Conservation (phyloP, 2,113 vertebrate species). For the Tretioscincus oriximinensis region DNA sequence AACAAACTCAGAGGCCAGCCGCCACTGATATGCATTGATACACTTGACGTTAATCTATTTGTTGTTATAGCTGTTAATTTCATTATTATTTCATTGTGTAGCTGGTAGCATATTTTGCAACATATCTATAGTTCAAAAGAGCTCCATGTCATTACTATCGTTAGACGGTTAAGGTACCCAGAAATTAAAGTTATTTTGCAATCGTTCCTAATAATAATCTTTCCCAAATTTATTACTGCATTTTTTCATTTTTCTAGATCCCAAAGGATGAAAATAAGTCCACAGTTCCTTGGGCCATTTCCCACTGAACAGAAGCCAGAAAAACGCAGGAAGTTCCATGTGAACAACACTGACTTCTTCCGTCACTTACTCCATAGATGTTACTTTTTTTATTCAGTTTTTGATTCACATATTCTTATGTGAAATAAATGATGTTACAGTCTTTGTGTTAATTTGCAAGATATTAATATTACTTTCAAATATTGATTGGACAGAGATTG, state of each 20-base stretch:
- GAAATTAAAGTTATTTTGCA: neutral
- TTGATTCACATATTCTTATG: neutral
- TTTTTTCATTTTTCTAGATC: conserved; percentile 54
- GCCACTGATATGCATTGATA: too few relatives aligned
- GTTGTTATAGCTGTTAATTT: too few relatives aligned
- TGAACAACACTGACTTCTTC: neutral
- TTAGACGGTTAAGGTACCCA: neutral
- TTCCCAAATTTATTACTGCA: neutral
- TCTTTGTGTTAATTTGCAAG: neutral
- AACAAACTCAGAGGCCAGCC: too few relatives aligned
- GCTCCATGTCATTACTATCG: too few relatives aligned
- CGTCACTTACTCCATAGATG: neutral
- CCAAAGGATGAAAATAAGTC: conserved; percentile 35
- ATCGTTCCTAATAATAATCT: neutral
- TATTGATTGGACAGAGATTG: neutral
- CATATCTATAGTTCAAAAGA: too few relatives aligned
- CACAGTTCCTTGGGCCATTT: neutral
- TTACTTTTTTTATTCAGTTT: neutral
- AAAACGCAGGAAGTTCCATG: conserved; percentile 3
- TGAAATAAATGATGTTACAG: neutral
- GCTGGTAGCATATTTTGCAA: too few relatives aligned
- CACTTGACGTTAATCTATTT: too few relatives aligned
- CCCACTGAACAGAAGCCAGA: conserved; percentile 31
- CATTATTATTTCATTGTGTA: too few relatives aligned
- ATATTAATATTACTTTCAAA: neutral